Evolutionary conservation across 2,113 vertebrate genomes (phyloP).

Genomic region (Cyanocitta stelleri): DNA sequence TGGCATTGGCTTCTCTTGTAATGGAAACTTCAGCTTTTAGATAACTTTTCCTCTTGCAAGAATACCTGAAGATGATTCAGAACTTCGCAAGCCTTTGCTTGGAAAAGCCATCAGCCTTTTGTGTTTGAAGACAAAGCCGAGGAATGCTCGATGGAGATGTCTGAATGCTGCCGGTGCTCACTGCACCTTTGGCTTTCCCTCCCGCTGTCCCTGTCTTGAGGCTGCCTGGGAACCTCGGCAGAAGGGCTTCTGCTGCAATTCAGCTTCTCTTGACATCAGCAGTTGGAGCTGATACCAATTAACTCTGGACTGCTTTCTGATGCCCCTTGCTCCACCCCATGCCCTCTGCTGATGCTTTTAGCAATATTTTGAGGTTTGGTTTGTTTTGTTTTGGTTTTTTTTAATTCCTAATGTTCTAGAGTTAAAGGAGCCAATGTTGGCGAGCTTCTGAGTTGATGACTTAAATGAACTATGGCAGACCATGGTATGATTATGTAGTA

Average conservation of each 20-base stretch:
- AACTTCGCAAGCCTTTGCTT: background rate
- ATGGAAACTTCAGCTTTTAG: background rate
- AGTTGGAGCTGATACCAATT: background rate
- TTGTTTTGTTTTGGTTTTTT: background rate
- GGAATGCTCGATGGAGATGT: rapidly evolving
- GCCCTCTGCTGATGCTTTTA: rapidly evolving
- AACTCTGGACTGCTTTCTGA: background rate
- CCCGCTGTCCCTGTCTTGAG: background rate
- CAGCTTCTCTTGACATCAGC: background rate
- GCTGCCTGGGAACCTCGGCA: background rate
- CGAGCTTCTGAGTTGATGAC: background rate
- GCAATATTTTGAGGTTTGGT: background rate
- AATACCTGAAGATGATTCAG: background rate
- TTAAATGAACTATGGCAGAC: background rate
- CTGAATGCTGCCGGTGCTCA: background rate
- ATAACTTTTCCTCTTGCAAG: background rate
- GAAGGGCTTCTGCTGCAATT: background rate
- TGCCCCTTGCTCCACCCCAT: background rate
- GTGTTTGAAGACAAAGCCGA: background rate
- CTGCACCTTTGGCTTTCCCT: background rate
- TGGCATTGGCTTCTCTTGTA: background rate
- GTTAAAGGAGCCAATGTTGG: background rate
- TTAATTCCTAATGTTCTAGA: background rate
- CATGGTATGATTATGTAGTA: background rate
- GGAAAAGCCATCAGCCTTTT: background rate